phyloP scores from a whole-genome alignment of 2,797 vertebrate genomes.

The Spea hammondii region DNA sequence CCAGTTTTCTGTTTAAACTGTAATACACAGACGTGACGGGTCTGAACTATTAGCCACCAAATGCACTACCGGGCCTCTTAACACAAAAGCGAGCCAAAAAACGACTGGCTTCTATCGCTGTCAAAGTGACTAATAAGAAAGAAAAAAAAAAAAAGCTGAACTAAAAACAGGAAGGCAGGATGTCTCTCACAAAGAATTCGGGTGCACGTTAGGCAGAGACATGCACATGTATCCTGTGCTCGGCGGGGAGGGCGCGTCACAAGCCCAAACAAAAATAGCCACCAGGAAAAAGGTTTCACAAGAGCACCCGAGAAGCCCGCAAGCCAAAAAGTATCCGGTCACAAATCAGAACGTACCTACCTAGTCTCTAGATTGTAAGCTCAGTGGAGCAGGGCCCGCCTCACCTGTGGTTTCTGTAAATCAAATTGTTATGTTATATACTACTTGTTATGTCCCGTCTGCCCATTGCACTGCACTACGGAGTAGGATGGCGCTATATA shows the following conservation, averaged over 20 bases:
- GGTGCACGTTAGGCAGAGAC: slow-evolving; percentile 18
- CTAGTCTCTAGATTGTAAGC: too few relatives aligned
- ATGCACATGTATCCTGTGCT: slow-evolving; percentile 35
- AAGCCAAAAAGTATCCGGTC: background rate
- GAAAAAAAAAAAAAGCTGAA: background rate
- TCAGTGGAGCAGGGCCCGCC: too few relatives aligned
- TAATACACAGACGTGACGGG: too few relatives aligned
- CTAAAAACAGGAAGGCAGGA: slow-evolving; percentile 49
- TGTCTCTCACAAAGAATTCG: slow-evolving; percentile 42
- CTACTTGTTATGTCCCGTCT: too few relatives aligned
- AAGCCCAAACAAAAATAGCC: background rate
- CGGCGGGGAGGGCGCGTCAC: slow-evolving; percentile 3
- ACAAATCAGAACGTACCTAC: too few relatives aligned
- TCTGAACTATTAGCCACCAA: background rate
- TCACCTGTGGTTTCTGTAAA: too few relatives aligned
- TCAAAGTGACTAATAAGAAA: slow-evolving; percentile 27
- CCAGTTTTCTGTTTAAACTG: too few relatives aligned
- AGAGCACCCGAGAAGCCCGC: background rate
- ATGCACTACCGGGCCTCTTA: background rate
- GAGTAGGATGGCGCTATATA: too few relatives aligned
- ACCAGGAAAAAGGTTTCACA: slow-evolving; percentile 8
- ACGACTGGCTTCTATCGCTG: slow-evolving; percentile 1
- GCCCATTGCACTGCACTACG: too few relatives aligned
- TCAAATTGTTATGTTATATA: too few relatives aligned
- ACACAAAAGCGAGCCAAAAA: slow-evolving; percentile 23